These are phyloP conservation scores for Eudorcas thomsonii DNA, from an alignment of 2,113 vertebrate genomes.

Conservation along the genomic window DNA sequence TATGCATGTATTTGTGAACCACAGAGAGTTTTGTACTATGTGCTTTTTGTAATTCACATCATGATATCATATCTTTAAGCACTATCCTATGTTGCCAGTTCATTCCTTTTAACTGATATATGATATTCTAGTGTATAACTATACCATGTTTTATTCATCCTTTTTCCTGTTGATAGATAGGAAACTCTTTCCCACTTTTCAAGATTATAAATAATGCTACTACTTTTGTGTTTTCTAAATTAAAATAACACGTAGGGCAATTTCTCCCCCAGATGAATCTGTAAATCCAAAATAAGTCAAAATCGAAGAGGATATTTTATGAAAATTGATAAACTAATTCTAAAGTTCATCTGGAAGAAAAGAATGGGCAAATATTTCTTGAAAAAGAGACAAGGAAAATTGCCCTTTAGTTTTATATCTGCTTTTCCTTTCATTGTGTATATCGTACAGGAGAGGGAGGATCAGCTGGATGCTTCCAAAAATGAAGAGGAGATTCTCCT, in stretches of 20 bases:
- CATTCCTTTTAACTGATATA: constrained; percentile 20
- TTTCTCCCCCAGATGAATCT: constrained; percentile 6
- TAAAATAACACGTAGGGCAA: constrained; percentile 27
- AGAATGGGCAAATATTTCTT: constrained; percentile 34
- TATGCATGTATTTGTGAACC: background rate
- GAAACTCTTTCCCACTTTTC: constrained; percentile 7
- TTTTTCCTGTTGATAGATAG: background rate
- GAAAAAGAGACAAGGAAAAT: background rate
- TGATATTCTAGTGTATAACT: constrained; percentile 3
- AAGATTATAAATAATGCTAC: background rate
- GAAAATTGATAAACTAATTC: constrained; percentile 10
- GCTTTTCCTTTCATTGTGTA: background rate
- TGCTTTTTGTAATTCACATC: background rate
- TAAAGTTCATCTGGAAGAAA: constrained; percentile 28
- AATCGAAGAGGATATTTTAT: background rate
- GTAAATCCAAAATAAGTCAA: constrained; percentile 38
- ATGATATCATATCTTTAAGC: background rate
- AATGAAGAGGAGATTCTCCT: background rate
- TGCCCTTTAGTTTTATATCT: background rate
- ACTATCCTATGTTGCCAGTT: background rate
- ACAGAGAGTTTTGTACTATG: background rate
- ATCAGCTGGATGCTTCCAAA: background rate
- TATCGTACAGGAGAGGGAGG: background rate
- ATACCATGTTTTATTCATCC: background rate
- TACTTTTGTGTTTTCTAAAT: constrained; percentile 6